Evolutionary conservation across 2,113 vertebrate species (phyloP), one percentile per base, ranked within the genome.

Genomic region (Petrocephalus microphthalmus): DNA sequence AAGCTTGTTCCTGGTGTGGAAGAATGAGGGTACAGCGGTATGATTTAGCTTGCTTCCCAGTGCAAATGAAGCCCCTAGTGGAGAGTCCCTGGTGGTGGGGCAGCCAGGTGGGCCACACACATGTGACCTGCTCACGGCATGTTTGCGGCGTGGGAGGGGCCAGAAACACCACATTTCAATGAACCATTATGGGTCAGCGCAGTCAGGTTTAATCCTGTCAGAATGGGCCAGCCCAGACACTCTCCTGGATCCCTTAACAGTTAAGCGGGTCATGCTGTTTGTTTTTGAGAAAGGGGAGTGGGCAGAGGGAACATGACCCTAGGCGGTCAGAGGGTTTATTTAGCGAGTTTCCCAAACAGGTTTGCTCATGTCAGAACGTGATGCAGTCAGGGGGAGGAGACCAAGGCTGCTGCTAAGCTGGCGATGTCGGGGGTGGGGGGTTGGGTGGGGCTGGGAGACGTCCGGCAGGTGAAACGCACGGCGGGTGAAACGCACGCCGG

Each of bases 191-290:
- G 2, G 33, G 78, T 42, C 37, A 8, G 37, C 19, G 33, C 17
- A 6, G 17, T 15, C 20, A 82, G 45, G 1, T 82, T 22, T 92
- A 93, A 94, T 89, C 57, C 92, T 94, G 92, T 92, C 90, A 64
- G n/a, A 94, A 92, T 89, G 92, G 92, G 90, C 90, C 88, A 92
- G 90, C 91, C 90, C 89, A 91, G 91, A 94, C 92, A 92, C 64
- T 89, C 88, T 90, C 29, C 33, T 86, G 90, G 86, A 74, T 89
- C 74, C 90, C 88, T 92, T 85, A 87, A 47, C 64, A 89, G 54
- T 84, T 89, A 91, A 91, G 67, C 84, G 82, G 90, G 91, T 89
- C 90, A 91, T n/a, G 20, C 19, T 67, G 3, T 67, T 71, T 86
- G 52, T 87, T 87, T 90, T 85, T 67, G 15, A 89, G 42, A 64